Evolutionary conservation across 1,140 invertebrate species (phyloP).

Genomic region (Drosophila parabipectinata): DNA sequence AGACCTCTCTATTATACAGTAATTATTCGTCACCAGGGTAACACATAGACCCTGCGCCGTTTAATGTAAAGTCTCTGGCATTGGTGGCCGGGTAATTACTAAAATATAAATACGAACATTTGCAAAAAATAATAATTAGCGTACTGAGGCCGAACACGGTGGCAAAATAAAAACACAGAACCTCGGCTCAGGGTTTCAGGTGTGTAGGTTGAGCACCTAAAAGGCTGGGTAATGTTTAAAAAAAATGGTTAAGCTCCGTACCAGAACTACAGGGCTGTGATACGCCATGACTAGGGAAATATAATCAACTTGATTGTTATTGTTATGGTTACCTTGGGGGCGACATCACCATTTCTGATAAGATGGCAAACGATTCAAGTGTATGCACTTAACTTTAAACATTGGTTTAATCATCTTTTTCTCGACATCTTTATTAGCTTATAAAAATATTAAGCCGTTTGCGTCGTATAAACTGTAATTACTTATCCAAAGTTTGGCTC

Average conservation of each 20-base stretch:
- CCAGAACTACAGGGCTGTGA: conserved; percentile 12
- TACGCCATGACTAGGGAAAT: conserved; percentile 14
- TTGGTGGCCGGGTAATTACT: conserved; percentile 19
- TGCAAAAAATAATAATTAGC: conserved; percentile 49
- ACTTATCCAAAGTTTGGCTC: conserved; percentile 12
- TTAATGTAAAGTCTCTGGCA: conserved; percentile 10
- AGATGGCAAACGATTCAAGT: conserved; percentile 21
- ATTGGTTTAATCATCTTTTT: conserved; percentile 18
- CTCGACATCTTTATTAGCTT: conserved; percentile 11
- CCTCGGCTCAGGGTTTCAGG: conserved; percentile 4
- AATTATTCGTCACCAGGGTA: conserved; percentile 30
- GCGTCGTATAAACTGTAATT: conserved; percentile 9
- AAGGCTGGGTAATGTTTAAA: conserved; percentile 28
- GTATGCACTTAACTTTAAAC: neutral
- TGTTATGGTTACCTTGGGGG: conserved; percentile 7
- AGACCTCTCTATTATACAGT: conserved; percentile 11
- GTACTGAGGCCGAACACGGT: conserved; percentile 30
- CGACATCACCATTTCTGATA: conserved; percentile 12
- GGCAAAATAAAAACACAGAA: conserved; percentile 20
- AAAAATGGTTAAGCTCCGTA: conserved; percentile 1
- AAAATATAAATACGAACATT: conserved; percentile 30
- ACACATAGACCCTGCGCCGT: conserved; percentile 1
- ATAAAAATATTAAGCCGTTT: neutral
- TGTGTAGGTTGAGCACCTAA: conserved; percentile 22
- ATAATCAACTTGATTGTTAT: conserved; percentile 17